Conservation (phyloP, 2,113 vertebrate genomes). For the Colaptes auratus region DNA sequence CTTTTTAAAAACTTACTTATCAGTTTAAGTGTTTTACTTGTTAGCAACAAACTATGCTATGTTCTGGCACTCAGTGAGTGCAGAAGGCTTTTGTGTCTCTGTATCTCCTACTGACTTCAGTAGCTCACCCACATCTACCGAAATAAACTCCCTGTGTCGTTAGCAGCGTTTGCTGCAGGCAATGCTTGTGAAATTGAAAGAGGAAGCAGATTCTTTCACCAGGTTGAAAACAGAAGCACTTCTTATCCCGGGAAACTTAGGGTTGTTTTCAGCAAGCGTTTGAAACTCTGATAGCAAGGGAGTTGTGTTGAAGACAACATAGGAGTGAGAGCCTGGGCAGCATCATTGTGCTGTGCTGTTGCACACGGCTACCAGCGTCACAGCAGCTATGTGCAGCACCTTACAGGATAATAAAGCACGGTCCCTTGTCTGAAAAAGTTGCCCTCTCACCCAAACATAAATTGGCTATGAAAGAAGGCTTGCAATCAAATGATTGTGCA, state of each 20-base stretch:
- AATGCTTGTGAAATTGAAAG: neutral
- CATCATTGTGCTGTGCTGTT: rapidly evolving
- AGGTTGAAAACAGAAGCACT: neutral
- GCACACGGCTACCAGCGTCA: neutral
- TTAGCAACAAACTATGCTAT: neutral
- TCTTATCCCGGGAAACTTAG: neutral
- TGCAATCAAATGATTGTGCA: neutral
- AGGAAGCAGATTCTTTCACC: neutral
- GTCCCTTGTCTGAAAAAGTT: neutral
- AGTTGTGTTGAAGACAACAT: neutral
- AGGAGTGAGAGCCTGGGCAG: neutral
- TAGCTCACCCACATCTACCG: neutral
- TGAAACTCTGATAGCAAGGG: neutral
- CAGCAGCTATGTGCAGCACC: neutral
- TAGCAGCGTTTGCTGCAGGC: neutral
- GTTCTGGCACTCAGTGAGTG: neutral
- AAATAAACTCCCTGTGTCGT: neutral
- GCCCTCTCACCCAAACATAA: neutral
- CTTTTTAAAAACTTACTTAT: neutral
- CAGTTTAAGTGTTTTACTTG: neutral
- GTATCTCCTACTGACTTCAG: neutral
- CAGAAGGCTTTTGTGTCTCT: neutral
- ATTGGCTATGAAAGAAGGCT: neutral
- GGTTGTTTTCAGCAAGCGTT: neutral
- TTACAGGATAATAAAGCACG: neutral